phyloP scores from a whole-genome alignment of 2,113 vertebrate genomes.

The Thunnus thynnus region DNA sequence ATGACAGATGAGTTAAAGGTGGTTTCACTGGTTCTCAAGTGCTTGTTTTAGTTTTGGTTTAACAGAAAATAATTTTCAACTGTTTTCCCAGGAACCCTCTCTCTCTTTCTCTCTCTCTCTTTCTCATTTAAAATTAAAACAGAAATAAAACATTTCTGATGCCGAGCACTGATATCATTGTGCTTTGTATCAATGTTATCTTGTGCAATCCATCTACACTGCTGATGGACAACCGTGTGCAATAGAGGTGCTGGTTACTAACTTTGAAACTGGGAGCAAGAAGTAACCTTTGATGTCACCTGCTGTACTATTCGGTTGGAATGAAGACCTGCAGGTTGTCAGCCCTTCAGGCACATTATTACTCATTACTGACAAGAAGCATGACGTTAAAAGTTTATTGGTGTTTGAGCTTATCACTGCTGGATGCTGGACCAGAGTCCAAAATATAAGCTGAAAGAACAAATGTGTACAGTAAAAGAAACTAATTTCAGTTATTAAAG shows the following conservation, averaged over 20 bases:
- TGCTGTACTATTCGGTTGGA: constrained; percentile 1
- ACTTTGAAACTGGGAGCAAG: neutral
- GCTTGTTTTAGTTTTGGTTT: too few relatives aligned
- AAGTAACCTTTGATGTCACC: neutral
- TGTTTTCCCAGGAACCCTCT: too few relatives aligned
- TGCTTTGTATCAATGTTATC: neutral
- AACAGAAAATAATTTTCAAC: too few relatives aligned
- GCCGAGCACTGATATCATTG: neutral
- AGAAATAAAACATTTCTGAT: neutral
- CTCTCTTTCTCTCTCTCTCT: too few relatives aligned
- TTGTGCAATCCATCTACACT: neutral
- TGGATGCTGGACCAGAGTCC: neutral
- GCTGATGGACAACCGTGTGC: neutral
- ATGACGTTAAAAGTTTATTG: neutral
- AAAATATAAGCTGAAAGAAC: neutral
- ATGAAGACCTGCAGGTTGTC: constrained; percentile 33
- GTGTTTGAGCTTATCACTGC: too few relatives aligned
- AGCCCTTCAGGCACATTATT: neutral
- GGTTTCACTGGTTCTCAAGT: too few relatives aligned
- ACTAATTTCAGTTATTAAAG: neutral
- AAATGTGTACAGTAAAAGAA: neutral
- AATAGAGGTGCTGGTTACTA: neutral
- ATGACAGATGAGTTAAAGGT: too few relatives aligned
- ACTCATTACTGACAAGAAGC: neutral
- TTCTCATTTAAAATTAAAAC: too few relatives aligned